Evolutionary conservation across 2,113 vertebrate genomes (phyloP), one percentile per base, ranked within the genome.

Genomic region (Leuciscus idus): DNA sequence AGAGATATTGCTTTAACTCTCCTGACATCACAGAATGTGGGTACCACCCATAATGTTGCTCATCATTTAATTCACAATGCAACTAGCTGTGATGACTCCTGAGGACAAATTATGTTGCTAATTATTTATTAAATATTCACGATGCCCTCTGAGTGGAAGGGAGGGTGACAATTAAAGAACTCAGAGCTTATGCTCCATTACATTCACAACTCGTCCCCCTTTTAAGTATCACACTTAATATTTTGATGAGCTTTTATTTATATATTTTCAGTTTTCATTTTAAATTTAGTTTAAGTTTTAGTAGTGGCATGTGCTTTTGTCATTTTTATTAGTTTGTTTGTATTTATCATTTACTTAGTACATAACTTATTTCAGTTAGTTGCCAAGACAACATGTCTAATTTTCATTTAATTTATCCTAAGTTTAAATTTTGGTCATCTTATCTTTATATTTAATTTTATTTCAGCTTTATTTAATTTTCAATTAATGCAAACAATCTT

Each of bases 101-200:
- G 95, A 97, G 96, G 97, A 98, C 96, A 96, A 96, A 97, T 95
- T 94, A 94, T 95, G 94, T 96, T 94, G 95, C 95, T 96, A 97
- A 96, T 97, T 96, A 96, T 96, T 96, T 95, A 97, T 97, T 96
- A 96, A 97, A 97, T 96, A 97, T 97, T 96, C 95, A 97, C 95
- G 94, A 94, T 93, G 94, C 95, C 94, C 93, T 93, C 36, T 19
- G 13, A 90, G 90, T 15, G 91, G 92, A 91, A 94, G 92, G 94
- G 94, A 79, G 15, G 28, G 28, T 28, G 23, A 52, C n/a, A 43
- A 55, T 21, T 19, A 21, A 77, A 39, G 11, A 8, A 28, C 59
- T 64, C 15, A 17, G n/a, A 76, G 46, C 23, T 3, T 21, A 17
- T 70, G 59, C 61, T 78, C 39, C 23, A 13, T 78, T 17, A 19